Base-by-base conservation (phyloP, 2,888 invertebrate genomes). In the Muscina levida region DNA sequence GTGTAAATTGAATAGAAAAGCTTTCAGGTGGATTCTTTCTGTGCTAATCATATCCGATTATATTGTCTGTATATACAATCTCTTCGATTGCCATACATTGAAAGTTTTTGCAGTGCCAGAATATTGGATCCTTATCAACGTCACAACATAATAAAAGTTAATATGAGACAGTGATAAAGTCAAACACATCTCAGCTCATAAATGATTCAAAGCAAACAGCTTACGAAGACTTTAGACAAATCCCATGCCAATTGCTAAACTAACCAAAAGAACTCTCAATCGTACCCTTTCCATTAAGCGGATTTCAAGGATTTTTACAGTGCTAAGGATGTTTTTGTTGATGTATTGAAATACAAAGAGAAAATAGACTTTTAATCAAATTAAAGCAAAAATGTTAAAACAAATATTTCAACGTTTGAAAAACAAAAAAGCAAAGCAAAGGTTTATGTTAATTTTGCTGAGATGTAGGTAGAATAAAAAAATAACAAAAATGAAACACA, bases 321-420 rank as follows among this genome's bases (percentile, higher is more conserved):
- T n/a, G n/a, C n/a, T 48, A 4, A 19, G 17, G 13, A 53, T 53
- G n/a, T n/a, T n/a, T n/a, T n/a, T n/a, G n/a, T n/a, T n/a, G n/a
- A n/a, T n/a, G n/a, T n/a, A n/a, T n/a, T n/a, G n/a, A n/a, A n/a
- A n/a, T n/a, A n/a, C n/a, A n/a, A n/a, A n/a, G n/a, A n/a, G n/a
- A n/a, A n/a, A 53, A 15, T 4, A 53, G 24, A 24, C 53, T 53
- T 53, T 53, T 53, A 53, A 53, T 53, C 53, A 53, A 53, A 53
- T 53, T 53, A 53, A 53, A 53, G 26, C n/a, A 24, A 53, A 26
- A 24, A 53, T 53, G 53, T n/a, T n/a, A n/a, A n/a, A n/a, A n/a
- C n/a, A n/a, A n/a, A n/a, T n/a, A n/a, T n/a, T n/a, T n/a, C n/a
- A n/a, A n/a, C n/a, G n/a, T n/a, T n/a, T n/a, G n/a, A n/a, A n/a